Base-by-base conservation (phyloP, 2,113 vertebrate genomes). In the Sinocyclocheilus grahami region DNA sequence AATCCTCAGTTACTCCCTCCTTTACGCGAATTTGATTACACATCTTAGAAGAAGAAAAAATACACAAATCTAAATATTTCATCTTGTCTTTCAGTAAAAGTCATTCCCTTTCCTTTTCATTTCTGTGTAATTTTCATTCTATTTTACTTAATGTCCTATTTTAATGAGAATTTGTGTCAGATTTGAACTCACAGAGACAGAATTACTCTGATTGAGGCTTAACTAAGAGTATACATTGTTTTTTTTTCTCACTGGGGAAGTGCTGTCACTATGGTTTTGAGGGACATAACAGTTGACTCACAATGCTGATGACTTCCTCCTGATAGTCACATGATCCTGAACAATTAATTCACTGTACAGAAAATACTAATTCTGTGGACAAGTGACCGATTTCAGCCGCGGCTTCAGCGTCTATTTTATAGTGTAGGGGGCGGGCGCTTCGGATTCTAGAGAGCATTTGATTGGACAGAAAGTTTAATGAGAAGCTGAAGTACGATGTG, bases 11-110 rank as follows among this genome's bases (percentile, higher is more conserved):
- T 11, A 2, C 10, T 37, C 16, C 62, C 3, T 77, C 46, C 12
- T 14, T 75, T 76, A 51, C 88, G 13, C 53, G 71, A 65, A 85
- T 65, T 65, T 91, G 91, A 24, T 90, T 88, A 51, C 91, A 91
- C 51, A 90, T 63, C 91, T 91, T 69, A 13, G 3, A 62, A 65
- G 7, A 42, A 14, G 48, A 65, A 76, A 67, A 62, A 81, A 39
- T 11, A 79, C 22, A 53, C 22, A 22, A 33, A 30, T 18, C 11
- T 37, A 9, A 60, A 24, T 42, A 12, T 12, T 12, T 37, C 30
- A 7, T 20, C 60, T 9, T 42, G 7, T 4, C 8, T 8, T 42
- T 42, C 6, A 42, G 7, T 30, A 42, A 42, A 42, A 42, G 39
- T 42, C 6, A 42, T 42, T 39, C 7, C 39, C 39, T 42, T 42